A percentile compares a stretch with the other conserved stretches of the same genome.
phyloP scores from a whole-genome alignment of 2,113 vertebrate species.

The Noctilio leporinus region DNA sequence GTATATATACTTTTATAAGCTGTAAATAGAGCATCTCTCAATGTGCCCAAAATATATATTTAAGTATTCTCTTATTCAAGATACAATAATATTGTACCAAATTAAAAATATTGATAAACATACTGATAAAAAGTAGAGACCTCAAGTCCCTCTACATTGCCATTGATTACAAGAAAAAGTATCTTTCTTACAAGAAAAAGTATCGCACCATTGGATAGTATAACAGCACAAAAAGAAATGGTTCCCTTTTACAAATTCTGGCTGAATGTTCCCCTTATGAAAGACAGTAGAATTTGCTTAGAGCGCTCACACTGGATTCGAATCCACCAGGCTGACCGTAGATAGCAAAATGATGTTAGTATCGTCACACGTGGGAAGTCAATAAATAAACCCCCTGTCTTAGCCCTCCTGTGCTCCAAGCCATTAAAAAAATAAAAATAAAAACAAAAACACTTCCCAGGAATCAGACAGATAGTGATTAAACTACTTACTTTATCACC shows the following conservation, averaged over 20 bases:
- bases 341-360: neutral
- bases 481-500: neutral
- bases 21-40: neutral
- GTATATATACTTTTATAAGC: neutral
- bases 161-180: neutral
- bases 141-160: neutral
- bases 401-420: neutral
- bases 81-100: neutral
- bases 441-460: neutral
- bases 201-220: neutral
- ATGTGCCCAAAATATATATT: neutral
- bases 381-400: neutral
- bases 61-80: neutral
- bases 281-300: neutral
- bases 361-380: neutral
- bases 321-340: neutral
- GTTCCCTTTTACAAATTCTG: neutral
- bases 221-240: neutral
- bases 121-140: neutral
- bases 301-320: neutral
- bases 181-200: neutral
- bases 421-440: neutral
- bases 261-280: neutral
- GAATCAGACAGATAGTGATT: neutral
- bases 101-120: neutral